A percentile compares a stretch with the other conserved stretches of the same genome.
Conservation (phyloP, 1,140 invertebrate genomes). For the Chlorops oryzae region DNA sequence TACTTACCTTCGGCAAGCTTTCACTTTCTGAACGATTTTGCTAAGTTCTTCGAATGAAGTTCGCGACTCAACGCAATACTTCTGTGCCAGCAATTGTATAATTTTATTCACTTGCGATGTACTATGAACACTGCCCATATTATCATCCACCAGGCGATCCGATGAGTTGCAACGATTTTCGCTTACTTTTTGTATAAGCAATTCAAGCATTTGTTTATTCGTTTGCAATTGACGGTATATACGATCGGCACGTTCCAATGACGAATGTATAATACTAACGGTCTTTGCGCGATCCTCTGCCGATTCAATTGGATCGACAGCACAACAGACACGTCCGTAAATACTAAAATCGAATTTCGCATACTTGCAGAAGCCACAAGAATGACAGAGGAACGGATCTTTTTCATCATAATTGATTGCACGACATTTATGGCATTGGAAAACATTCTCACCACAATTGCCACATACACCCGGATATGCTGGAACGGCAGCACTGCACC, state of each 20-base stretch:
- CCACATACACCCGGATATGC: constrained; percentile 95
- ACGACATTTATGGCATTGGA: constrained; percentile 95
- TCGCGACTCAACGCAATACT: constrained; percentile 92
- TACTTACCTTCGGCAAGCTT: constrained; percentile 65
- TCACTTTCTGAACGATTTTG: constrained; percentile 88
- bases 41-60: constrained; percentile 92
- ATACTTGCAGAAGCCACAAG: constrained; percentile 98
- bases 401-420: constrained; percentile 99
- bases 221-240: constrained; percentile 85
- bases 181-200: constrained; percentile 43
- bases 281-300: constrained; percentile 96
- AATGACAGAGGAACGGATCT: constrained; percentile 96
- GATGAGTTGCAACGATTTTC: constrained; percentile 45
- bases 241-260: constrained; percentile 90
- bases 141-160: constrained; percentile 47
- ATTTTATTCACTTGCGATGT: constrained; percentile 69
- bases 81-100: constrained; percentile 82
- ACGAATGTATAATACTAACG: constrained; percentile 78
- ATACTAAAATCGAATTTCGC: constrained; percentile 97
- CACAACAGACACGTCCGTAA: constrained; percentile 83
- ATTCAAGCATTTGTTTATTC: constrained; percentile 83
- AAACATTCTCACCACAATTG: constrained; percentile 98
- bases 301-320: constrained; percentile 93
- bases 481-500: constrained; percentile 92
- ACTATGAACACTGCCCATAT: constrained; percentile 49